A percentile compares a stretch with the other conserved stretches of the same genome.
These are phyloP conservation scores for Tetramorium simillimum DNA, from an alignment of 1,140 invertebrate genomes.

Conservation along the genomic window DNA sequence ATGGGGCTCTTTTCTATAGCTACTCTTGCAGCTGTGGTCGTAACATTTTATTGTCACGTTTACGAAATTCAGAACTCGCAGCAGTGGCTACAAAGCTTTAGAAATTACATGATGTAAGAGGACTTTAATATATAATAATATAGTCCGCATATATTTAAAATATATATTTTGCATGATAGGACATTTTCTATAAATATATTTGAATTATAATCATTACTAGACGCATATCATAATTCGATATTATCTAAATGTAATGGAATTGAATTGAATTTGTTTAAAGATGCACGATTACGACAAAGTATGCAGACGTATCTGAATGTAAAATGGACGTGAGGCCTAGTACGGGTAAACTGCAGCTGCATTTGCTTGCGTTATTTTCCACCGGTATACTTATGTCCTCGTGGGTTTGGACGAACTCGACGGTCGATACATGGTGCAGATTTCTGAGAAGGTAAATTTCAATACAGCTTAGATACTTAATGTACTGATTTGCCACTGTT, in stretches of 20 bases:
- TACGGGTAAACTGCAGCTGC: constrained; percentile 92
- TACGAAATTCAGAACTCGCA: constrained; percentile 92
- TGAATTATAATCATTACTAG: neutral
- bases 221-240: neutral
- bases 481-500: neutral
- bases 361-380: constrained; percentile 93
- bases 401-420: constrained; percentile 96
- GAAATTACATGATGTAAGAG: constrained; percentile 93
- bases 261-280: constrained; percentile 25
- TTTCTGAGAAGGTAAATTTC: constrained; percentile 91
- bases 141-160: neutral
- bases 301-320: constrained; percentile 86
- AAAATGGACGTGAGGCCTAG: constrained; percentile 90
- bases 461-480: neutral
- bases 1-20: constrained; percentile 92
- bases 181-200: neutral
- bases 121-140: constrained; percentile 18
- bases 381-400: constrained; percentile 95
- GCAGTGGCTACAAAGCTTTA: constrained; percentile 91
- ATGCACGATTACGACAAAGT: constrained; percentile 83
- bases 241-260: constrained; percentile 20
- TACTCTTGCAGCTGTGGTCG: constrained; percentile 90
- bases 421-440: constrained; percentile 92
- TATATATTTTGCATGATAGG: no score
- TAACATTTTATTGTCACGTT: constrained; percentile 92